Percentiles rank a stretch among this genome's conserved stretches.
phyloP scores from a whole-genome alignment of 1,140 invertebrate genomes.

The Calephelis nemesis region DNA sequence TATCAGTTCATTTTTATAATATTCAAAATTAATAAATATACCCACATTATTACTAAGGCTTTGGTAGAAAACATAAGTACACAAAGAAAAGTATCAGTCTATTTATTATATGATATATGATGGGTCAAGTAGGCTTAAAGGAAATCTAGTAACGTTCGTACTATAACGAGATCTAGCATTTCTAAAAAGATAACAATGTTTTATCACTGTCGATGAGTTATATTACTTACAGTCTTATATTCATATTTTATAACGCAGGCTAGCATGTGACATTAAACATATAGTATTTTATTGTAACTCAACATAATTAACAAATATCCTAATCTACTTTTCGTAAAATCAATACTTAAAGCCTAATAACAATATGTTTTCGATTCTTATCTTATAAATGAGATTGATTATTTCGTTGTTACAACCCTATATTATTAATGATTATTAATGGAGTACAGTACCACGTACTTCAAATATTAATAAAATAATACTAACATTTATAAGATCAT shows the following conservation, averaged over 20 bases:
- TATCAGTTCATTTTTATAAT: conserved; percentile 21
- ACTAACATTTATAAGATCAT: conserved; percentile 30
- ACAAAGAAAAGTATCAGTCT: conserved; percentile 60
- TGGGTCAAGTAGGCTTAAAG: conserved; percentile 31
- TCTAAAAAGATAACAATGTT: conserved; percentile 53
- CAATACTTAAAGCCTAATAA: conserved; percentile 22
- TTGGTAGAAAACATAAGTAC: conserved; percentile 68
- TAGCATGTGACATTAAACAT: conserved; percentile 32
- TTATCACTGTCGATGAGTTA: conserved; percentile 31
- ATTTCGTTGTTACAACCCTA: conserved; percentile 37
- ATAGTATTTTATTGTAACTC: neutral
- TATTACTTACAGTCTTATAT: conserved; percentile 61
- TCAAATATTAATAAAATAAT: conserved; percentile 34
- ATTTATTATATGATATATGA: conserved; percentile 40
- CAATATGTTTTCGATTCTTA: conserved; percentile 27
- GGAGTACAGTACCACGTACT: conserved; percentile 45
- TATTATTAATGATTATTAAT: conserved; percentile 25
- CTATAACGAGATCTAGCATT: conserved; percentile 67
- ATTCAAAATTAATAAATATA: conserved; percentile 38
- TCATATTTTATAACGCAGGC: conserved; percentile 39
- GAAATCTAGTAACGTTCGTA: conserved; percentile 39
- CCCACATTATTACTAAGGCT: conserved; percentile 56
- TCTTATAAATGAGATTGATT: conserved; percentile 25
- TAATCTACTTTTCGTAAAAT: neutral
- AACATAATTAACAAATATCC: conserved; percentile 3